A percentile compares a stretch with the other conserved stretches of the same genome.
Evolutionary conservation across 2,888 invertebrate genomes (phyloP).

Genomic region (Scaptomyza flava): DNA sequence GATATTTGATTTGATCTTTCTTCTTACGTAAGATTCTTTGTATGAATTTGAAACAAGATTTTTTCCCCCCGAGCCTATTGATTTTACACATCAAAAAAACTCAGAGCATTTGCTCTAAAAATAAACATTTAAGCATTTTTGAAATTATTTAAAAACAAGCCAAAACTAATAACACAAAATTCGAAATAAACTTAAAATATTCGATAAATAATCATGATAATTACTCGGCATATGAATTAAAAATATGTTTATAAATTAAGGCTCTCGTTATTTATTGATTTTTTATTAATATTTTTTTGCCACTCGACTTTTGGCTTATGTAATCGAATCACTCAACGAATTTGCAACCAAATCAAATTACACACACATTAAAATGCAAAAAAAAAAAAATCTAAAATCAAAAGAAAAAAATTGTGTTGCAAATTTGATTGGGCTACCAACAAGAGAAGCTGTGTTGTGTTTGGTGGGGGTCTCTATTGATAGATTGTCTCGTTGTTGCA

Average conservation of each 20-base stretch:
- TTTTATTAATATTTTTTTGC: slow-evolving; percentile 24
- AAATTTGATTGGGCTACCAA: slow-evolving; percentile 39
- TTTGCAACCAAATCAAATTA: slow-evolving; percentile 67
- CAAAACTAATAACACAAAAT: too few species aligned
- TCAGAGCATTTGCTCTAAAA: too few species aligned
- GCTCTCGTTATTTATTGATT: slow-evolving; percentile 30
- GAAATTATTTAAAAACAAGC: too few species aligned
- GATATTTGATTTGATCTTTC: too few species aligned
- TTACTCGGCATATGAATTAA: slow-evolving; percentile 10
- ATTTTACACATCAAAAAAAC: too few species aligned
- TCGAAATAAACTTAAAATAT: too few species aligned
- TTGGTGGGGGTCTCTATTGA: slow-evolving; percentile 44
- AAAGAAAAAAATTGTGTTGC: slow-evolving; percentile 25
- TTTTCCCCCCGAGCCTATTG: too few species aligned
- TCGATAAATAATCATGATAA: slow-evolving; percentile 13
- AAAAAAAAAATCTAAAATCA: background rate
- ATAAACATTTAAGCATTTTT: too few species aligned
- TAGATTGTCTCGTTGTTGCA: slow-evolving; percentile 49
- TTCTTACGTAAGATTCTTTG: too few species aligned
- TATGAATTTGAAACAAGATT: too few species aligned
- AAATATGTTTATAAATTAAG: slow-evolving; percentile 13
- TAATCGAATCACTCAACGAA: slow-evolving; percentile 67
- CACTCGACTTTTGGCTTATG: slow-evolving; percentile 43
- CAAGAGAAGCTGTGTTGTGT: slow-evolving; percentile 9
- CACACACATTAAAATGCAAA: slow-evolving; percentile 49